Evolutionary conservation across 2,888 invertebrate species (phyloP).

Genomic region (Lissocephala sabroskyi): DNA sequence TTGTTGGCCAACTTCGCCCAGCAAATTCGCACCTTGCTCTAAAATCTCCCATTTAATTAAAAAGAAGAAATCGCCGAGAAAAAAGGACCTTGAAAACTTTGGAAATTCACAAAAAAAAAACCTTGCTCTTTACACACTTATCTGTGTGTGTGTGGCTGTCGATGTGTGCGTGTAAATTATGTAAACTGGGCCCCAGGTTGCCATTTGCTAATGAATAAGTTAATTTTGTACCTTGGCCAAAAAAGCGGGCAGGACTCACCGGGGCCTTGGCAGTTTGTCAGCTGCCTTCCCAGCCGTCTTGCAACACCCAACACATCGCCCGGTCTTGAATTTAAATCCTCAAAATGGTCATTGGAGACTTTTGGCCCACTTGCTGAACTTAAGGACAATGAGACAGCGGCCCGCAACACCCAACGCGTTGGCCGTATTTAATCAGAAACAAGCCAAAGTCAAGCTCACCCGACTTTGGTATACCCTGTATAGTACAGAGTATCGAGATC

Average conservation of each 20-base stretch:
- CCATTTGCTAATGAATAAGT: slow-evolving; percentile 65
- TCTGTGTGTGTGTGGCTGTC: slow-evolving; percentile 3
- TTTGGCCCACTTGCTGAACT: slow-evolving; percentile 42
- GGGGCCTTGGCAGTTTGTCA: neutral
- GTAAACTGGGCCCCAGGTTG: slow-evolving; percentile 36
- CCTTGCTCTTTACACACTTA: slow-evolving; percentile 22
- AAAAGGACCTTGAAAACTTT: no score
- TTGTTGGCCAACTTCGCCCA: no score
- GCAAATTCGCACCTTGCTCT: no score
- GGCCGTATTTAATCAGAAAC: neutral
- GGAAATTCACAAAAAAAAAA: slow-evolving; percentile 11
- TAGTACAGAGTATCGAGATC: no score
- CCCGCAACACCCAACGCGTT: no score
- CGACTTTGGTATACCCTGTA: no score
- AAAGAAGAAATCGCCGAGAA: neutral
- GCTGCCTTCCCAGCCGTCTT: no score
- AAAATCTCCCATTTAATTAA: slow-evolving; percentile 20
- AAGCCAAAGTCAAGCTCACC: no score
- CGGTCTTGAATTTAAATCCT: slow-evolving; percentile 62
- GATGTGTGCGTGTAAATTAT: slow-evolving; percentile 15
- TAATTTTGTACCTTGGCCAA: slow-evolving; percentile 45
- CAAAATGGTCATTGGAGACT: slow-evolving; percentile 66
- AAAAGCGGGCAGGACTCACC: slow-evolving; percentile 10
- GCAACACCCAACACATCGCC: slow-evolving; percentile 35
- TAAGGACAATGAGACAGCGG: no score